Conservation (phyloP, 2,888 invertebrate genomes). For the Caenorhabditis uteleia region DNA sequence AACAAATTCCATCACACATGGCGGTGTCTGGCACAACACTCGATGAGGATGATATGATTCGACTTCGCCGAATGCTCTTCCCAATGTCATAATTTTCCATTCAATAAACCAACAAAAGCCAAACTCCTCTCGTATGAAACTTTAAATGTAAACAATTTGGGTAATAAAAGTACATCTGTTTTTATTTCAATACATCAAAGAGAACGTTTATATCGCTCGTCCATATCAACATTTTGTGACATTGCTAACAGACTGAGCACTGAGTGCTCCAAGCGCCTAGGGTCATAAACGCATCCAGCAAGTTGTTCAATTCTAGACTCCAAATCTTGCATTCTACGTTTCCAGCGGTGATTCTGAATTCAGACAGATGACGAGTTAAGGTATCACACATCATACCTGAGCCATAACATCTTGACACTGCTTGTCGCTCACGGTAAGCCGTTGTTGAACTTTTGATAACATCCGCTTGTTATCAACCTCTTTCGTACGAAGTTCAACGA, state of each 20-base stretch:
- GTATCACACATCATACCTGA: not conserved
- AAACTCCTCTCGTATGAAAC: no score
- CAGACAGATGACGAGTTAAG: not conserved
- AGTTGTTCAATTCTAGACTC: conserved; percentile 44
- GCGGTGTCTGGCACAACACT: no score
- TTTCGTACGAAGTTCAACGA: conserved; percentile 12
- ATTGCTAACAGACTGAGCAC: conserved; percentile 35
- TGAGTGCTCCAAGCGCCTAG: conserved; percentile 38
- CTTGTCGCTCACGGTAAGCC: conserved; percentile 3
- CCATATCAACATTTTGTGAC: conserved; percentile 39
- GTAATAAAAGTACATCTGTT: not conserved
- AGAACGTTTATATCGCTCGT: conserved; percentile 29
- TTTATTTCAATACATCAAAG: not conserved
- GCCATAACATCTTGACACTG: conserved; percentile 4
- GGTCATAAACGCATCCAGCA: conserved; percentile 45
- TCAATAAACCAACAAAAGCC: no score
- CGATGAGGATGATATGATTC: not conserved
- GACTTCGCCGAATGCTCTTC: conserved; percentile 1
- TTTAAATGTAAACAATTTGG: not conserved
- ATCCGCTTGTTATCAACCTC: conserved; percentile 19
- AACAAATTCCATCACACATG: not conserved
- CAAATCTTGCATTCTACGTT: conserved; percentile 26
- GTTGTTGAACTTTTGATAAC: conserved; percentile 22
- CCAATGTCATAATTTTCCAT: not conserved
- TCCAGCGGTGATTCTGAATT: conserved; percentile 27